phyloP scores from a whole-genome alignment of 2,888 invertebrate species.

The Macrosiphum euphorbiae region DNA sequence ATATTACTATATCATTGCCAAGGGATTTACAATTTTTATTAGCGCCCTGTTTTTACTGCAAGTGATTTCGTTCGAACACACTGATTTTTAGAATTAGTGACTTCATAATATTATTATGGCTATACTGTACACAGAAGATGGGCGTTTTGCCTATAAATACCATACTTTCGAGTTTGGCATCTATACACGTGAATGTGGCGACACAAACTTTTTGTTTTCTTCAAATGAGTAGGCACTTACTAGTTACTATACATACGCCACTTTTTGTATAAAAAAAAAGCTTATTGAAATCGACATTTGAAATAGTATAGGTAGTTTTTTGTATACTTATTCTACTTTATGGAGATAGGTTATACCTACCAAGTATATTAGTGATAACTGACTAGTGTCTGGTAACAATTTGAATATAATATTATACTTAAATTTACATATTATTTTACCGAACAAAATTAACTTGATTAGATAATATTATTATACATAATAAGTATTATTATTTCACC shows the following conservation, averaged over 20 bases:
- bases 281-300: background rate
- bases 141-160: background rate
- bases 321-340: background rate
- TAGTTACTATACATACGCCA: too few relatives aligned
- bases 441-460: background rate
- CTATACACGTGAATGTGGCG: background rate
- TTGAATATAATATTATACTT: background rate
- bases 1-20: background rate
- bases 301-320: background rate
- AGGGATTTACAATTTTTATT: background rate
- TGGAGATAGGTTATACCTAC: background rate
- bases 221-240: background rate
- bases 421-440: background rate
- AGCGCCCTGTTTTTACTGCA: background rate
- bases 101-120: too few relatives aligned
- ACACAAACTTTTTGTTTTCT: background rate
- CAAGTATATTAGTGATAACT: background rate
- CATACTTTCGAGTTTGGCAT: background rate
- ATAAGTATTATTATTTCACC: background rate
- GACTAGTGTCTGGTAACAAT: background rate
- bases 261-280: background rate
- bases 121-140: too few relatives aligned
- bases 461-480: background rate
- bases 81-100: too few relatives aligned
- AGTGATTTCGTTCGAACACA: too few relatives aligned